Evolutionary conservation across 2,888 invertebrate species (phyloP), one percentile per base, ranked within the genome.

Genomic region (Dynastes maya): DNA sequence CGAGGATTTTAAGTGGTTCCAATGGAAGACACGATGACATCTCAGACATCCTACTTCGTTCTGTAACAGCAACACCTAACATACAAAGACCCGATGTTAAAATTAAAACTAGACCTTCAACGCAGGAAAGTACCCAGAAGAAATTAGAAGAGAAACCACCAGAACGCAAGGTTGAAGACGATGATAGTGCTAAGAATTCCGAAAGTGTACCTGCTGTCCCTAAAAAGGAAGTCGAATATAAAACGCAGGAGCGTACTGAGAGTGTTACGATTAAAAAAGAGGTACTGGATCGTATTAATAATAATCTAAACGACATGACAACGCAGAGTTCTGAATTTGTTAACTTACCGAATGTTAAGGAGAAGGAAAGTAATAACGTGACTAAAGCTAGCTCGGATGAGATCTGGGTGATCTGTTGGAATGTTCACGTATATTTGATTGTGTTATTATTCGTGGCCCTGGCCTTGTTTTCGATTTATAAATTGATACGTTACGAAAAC

Each of bases 361-460:
- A 86, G 72, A 83, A 84, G 51, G 82, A 83, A 58, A 86, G 87
- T 37, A 81, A 82, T 1, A 86, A 88, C 80, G 87, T 89, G 3
- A 88, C 88, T 1, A 84, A 87, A 80, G 88, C 88, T 5, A 87
- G 86, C 55, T 85, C 87, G 0, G 88, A 89, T 64, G 87, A 89
- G 78, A 94, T 94, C 0, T 95, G 96, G 94, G 92, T 94, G 0
- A 94, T 96, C 82, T 96, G 96, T 1, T 97, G 97, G 97, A 95
- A 97, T 85, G 92, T 97, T 8, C 97, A 98, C 87, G 94, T 97
- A 4, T 98, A 97, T 89, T 89, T 96, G 58, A 95, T 95, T 0
- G 97, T 97, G 0, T 93, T 95, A 16, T 92, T 96, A 85, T 98
- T 97, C 87, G 94, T 95, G 0, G 90, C 97, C 11, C 89, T 98